A percentile compares a stretch with the other conserved stretches of the same genome.
These are phyloP conservation scores for Hesperia comma DNA, from an alignment of 2,888 invertebrate species.

Conservation along the genomic window DNA sequence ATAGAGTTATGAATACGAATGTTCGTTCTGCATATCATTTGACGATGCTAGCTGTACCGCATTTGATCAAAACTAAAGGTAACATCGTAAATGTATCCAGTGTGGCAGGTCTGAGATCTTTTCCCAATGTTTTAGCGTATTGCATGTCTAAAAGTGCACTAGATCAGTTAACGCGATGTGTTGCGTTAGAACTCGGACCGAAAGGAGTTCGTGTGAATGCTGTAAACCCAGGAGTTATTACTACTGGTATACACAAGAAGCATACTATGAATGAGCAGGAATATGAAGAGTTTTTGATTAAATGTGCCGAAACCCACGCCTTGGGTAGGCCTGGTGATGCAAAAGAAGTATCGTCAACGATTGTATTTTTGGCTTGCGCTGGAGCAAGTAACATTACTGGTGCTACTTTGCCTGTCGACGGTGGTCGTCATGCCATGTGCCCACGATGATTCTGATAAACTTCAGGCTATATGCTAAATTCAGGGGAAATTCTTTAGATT, in stretches of 20 bases:
- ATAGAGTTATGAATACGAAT: slow-evolving; percentile 94
- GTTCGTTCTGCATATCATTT: slow-evolving; percentile 90
- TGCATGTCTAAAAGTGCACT: slow-evolving; percentile 96
- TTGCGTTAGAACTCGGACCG: slow-evolving; percentile 91
- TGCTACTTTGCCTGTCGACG: slow-evolving; percentile 92
- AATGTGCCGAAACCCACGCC: slow-evolving; percentile 93
- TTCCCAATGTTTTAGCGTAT: slow-evolving; percentile 95
- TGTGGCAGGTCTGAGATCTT: slow-evolving; percentile 94
- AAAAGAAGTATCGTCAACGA: slow-evolving; percentile 93
- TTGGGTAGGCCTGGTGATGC: slow-evolving; percentile 92
- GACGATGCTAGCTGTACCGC: slow-evolving; percentile 92
- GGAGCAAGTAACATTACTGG: slow-evolving; percentile 94
- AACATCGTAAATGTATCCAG: slow-evolving; percentile 97
- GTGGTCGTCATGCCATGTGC: slow-evolving; percentile 94
- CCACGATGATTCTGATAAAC: slow-evolving; percentile 82
- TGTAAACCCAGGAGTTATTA: slow-evolving; percentile 96
- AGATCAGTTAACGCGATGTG: slow-evolving; percentile 96
- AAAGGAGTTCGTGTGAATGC: slow-evolving; percentile 94
- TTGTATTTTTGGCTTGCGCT: slow-evolving; percentile 94
- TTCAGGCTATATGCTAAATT: too few relatives aligned
- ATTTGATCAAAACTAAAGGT: slow-evolving; percentile 91
- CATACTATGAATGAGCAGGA: slow-evolving; percentile 91
- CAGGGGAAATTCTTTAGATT: background rate
- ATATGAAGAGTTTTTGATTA: slow-evolving; percentile 91
- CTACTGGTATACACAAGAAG: slow-evolving; percentile 92